These are phyloP conservation scores for Desoria tigrina DNA, from an alignment of 2,888 invertebrate genomes.

Conservation along the genomic window DNA sequence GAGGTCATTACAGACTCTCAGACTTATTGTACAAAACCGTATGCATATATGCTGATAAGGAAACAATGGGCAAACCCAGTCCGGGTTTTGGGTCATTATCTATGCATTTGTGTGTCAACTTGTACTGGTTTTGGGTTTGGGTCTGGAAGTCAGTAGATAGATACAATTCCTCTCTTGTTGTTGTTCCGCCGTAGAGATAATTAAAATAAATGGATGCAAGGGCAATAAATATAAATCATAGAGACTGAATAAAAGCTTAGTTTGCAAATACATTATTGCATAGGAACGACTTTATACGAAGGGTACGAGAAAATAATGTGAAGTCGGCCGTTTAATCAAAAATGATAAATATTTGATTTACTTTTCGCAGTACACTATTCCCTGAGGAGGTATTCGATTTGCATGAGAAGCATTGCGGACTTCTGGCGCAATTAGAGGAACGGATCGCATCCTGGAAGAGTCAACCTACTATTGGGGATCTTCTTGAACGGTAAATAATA, in stretches of 20 bases:
- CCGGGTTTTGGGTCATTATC: too few species aligned
- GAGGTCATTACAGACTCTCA: too few species aligned
- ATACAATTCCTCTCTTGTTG: too few species aligned
- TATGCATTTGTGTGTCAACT: too few species aligned
- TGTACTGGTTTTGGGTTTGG: too few species aligned
- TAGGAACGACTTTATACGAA: too few species aligned
- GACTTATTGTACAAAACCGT: too few species aligned
- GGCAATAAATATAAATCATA: constrained; percentile 7
- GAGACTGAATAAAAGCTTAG: background rate
- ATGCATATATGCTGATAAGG: too few species aligned
- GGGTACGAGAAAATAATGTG: too few species aligned
- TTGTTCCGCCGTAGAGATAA: background rate
- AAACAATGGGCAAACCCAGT: too few species aligned
- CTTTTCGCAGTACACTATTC: constrained; percentile 56
- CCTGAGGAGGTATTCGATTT: constrained; percentile 57
- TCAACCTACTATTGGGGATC: constrained; percentile 57
- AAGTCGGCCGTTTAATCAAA: constrained; percentile 3
- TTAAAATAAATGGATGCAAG: background rate
- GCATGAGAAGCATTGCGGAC: constrained; percentile 58
- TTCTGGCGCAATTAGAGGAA: constrained; percentile 58
- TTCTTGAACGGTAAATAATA: constrained; percentile 54
- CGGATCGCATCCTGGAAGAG: constrained; percentile 57
- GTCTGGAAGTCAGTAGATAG: too few species aligned
- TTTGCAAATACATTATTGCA: background rate
- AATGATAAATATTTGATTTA: constrained; percentile 1